Evolutionary conservation across 53 echinoderm and acorn worm species (phyloP), one percentile per base, ranked within the genome.

Genomic region (Crossaster papposus): DNA sequence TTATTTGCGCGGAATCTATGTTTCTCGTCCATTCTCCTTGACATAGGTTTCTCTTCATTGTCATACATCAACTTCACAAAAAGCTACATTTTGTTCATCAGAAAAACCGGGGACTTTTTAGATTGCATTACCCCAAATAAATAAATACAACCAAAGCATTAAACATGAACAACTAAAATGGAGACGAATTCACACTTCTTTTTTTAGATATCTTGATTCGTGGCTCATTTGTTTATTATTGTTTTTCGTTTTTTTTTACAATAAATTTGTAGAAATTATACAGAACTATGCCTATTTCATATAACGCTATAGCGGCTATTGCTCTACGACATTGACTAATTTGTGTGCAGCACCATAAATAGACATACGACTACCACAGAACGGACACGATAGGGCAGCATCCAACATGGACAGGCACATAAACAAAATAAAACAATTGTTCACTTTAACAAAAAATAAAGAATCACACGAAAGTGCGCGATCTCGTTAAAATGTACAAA

Each of bases 261-360:
- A 87, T 76, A 76, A 87, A 58, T 87, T 87, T 87, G 87, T 87
- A 87, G 76, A 87, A 87, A 87, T 87, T 87, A 87, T 87, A 87
- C 87, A 77, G 75, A 75, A 34, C 87, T 87, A 87, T 52, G 76
- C 87, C 75, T 87, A 87, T 72, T 71, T 73, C 71, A 71, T 85
- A 36, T 38, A 30, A 54, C 33, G 77, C 76, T 83, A 83, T 31
- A 58, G 75, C 87, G 35, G 72, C 77, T 77, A 77, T 87, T 87
- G 87, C 87, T 87, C 53, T 72, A 87, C 87, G 76, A 87, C 87
- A 36, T 76, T 58, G 36, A 72, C 36, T 76, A 44, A 51, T 83
- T 65, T 72, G 52, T 80, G 87, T 87, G 87, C 87, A 87, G 87
- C 87, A 87, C 87, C 87, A 87, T 87, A 76, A 87, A 87, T 75